Conservation (phyloP, 2,113 vertebrate species). For the Hydrolagus affinis region DNA sequence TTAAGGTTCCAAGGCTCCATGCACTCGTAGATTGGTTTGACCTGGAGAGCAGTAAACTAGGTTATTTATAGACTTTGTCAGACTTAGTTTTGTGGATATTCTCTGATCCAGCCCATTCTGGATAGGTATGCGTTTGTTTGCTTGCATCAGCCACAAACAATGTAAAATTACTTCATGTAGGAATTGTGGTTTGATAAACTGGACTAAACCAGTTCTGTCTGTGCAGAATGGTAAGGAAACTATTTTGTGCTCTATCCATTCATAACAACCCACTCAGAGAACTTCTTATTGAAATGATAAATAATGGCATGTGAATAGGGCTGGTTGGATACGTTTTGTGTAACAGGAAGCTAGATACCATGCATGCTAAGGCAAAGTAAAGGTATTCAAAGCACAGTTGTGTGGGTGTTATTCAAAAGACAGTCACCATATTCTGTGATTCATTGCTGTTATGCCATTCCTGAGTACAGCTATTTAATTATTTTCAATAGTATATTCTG, state of each 20-base stretch:
- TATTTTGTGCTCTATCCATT: background rate
- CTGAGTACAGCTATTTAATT: background rate
- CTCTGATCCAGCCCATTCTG: background rate
- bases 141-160: background rate
- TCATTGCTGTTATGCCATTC: background rate
- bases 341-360: no score
- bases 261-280: background rate
- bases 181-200: background rate
- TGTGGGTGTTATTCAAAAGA: background rate
- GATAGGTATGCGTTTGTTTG: background rate
- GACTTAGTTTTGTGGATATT: background rate
- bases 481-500: background rate
- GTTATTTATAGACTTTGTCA: conserved; percentile 11
- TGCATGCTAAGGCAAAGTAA: no score
- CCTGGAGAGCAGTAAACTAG: background rate
- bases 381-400: background rate
- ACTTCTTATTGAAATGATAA: conserved; percentile 1
- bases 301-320: background rate
- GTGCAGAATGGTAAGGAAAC: background rate
- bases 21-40: background rate
- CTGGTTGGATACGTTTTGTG: no score
- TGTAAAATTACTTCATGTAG: background rate
- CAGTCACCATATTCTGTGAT: background rate
- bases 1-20: background rate
- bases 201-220: background rate